A percentile compares a stretch with the other conserved stretches of the same genome.
phyloP scores from a whole-genome alignment of 2,888 invertebrate species.

The Oscheius sp. region DNA sequence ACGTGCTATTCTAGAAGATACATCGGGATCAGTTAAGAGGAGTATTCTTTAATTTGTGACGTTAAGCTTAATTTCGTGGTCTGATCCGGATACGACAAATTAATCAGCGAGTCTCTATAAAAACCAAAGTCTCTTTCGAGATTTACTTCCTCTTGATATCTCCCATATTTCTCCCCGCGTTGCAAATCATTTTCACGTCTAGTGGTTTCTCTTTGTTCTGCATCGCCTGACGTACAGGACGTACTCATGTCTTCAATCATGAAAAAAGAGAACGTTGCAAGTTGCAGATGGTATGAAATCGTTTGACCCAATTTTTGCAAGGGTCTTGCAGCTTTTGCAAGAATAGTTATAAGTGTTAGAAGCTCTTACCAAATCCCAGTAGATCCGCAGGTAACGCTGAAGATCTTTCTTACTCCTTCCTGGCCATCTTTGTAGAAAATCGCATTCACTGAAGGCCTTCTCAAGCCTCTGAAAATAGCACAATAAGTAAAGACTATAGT shows the following conservation, averaged over 20 bases:
- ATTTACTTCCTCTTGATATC: no score
- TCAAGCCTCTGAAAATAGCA: conserved; percentile 27
- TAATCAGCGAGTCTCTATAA: no score
- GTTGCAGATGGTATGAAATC: background rate
- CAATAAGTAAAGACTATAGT: no score
- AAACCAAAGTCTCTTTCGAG: no score
- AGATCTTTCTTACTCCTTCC: conserved; percentile 23
- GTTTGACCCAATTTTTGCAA: background rate
- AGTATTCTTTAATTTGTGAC: no score
- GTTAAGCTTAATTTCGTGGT: no score
- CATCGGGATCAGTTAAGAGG: no score
- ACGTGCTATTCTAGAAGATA: no score
- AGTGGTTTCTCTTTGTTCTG: no score
- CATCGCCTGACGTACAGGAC: background rate
- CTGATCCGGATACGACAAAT: no score
- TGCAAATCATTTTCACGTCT: no score
- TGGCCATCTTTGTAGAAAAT: conserved; percentile 35
- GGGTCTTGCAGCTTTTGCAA: background rate
- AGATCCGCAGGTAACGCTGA: conserved; percentile 5
- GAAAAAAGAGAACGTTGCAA: background rate
- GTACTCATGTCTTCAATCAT: background rate
- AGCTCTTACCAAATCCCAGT: conserved; percentile 36
- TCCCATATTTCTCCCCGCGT: no score
- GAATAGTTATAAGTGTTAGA: background rate
- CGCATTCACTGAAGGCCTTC: conserved; percentile 19